Evolutionary conservation across 2,797 vertebrate species (phyloP).

Genomic region (Clarias laeviceps): DNA sequence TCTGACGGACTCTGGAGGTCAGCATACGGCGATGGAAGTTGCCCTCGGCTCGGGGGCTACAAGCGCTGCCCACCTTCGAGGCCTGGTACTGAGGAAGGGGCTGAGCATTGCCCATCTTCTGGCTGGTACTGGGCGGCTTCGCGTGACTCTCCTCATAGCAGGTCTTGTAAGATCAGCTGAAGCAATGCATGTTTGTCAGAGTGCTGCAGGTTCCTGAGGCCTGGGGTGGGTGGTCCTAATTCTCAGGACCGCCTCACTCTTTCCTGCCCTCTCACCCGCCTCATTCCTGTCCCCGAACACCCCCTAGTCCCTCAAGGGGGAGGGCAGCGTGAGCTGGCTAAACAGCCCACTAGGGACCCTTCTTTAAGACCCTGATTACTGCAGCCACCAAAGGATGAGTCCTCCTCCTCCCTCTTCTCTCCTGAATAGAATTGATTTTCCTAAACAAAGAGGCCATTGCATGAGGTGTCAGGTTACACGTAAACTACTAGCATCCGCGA

Average conservation of each 20-base stretch:
- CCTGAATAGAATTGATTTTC: conserved; percentile 75
- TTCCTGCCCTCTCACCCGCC: conserved; percentile 23
- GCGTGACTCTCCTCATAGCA: conserved; percentile 76
- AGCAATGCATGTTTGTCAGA: conserved; percentile 79
- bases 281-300: conserved; percentile 46
- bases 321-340: conserved; percentile 57
- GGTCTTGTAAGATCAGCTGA: conserved; percentile 78
- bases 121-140: conserved; percentile 68
- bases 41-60: conserved; percentile 65
- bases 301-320: conserved; percentile 58
- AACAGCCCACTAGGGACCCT: conserved; percentile 68
- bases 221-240: conserved; percentile 53
- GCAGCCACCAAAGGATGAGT: conserved; percentile 39
- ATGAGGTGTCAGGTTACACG: conserved; percentile 64
- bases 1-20: conserved; percentile 78
- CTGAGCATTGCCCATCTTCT: conserved; percentile 81
- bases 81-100: conserved; percentile 60
- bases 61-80: conserved; percentile 58
- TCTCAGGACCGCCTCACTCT: conserved; percentile 52
- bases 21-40: conserved; percentile 77
- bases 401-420: conserved; percentile 44
- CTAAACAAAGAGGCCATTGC: conserved; percentile 69
- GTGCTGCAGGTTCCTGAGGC: conserved; percentile 53
- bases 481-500: conserved; percentile 54
- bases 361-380: conserved; percentile 36